Base-by-base conservation (phyloP, 2,113 vertebrate genomes). In the Sigmodon hispidus region DNA sequence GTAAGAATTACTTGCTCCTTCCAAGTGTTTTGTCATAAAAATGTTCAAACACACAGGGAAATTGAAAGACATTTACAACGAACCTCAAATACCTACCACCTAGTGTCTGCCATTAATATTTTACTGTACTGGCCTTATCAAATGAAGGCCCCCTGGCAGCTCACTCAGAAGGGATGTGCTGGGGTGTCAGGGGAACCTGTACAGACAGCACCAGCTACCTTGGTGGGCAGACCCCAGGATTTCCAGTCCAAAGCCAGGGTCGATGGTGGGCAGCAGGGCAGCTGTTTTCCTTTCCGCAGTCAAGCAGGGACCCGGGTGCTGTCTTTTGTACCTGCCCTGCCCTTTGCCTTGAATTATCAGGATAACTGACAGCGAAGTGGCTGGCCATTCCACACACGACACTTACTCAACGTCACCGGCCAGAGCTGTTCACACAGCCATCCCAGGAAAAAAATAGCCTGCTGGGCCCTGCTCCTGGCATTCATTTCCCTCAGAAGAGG, bases 321-420 rank as follows among this genome's bases (percentile, higher is more conserved):
- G 11, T 29, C 83, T 81, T 84, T 48, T n/a, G 45, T 45, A 26
- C 77, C 17, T 29, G 15, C 45, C 48, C 70, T 73, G 8, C 11
- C 12, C 48, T 29, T 31, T 84, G 63, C n/a, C 31, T 79, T 1
- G 9, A 5, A 26, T 70, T 45, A 50, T 43, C 89, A 59, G 48
- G 63, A 81, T 89, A 22, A 3, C 7, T 45, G 16, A 40, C 9
- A 15, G 45, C 55, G 7, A 34, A 34, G 48, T 80, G 34, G 19
- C 17, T 34, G 36, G 36, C 19, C 19, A 5, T n/a, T 16, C 34
- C 85, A 34, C 29, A 2, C 0, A 5, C 19, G 5, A 6, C 0
- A 13, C 8, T 43, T 50, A 45, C 29, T 43, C 8, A 12, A n/a
- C n/a, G 50, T 89, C 52, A 7, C 9, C 63, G n/a, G 61, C 43